These are phyloP conservation scores for Drosophila sordidula DNA, from an alignment of 2,888 invertebrate species.

Conservation along the genomic window DNA sequence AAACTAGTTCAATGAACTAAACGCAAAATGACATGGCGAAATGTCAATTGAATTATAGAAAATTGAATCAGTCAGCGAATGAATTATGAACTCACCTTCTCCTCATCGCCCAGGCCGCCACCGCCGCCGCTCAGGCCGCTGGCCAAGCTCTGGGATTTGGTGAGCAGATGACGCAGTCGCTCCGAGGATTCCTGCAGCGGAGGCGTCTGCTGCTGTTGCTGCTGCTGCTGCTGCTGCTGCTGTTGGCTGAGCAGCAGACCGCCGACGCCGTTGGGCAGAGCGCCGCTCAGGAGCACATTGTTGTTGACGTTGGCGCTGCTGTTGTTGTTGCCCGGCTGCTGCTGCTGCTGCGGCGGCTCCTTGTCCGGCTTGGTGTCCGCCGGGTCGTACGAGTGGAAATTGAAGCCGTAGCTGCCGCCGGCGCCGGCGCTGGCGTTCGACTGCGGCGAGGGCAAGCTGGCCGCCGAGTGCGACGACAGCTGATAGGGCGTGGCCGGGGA, in stretches of 20 bases:
- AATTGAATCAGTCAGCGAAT: background rate
- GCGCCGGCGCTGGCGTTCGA: slow-evolving; percentile 82
- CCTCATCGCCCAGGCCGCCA: slow-evolving; percentile 73
- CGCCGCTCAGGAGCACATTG: slow-evolving; percentile 54
- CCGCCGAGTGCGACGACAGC: slow-evolving; percentile 83
- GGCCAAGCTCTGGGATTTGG: slow-evolving; percentile 79
- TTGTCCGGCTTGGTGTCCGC: slow-evolving; percentile 78
- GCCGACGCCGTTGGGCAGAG: slow-evolving; percentile 74
- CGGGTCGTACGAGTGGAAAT: slow-evolving; percentile 77
- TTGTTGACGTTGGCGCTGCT: slow-evolving; percentile 81
- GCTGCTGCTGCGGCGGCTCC: slow-evolving; percentile 65
- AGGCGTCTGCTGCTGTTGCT: slow-evolving; percentile 58
- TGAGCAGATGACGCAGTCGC: slow-evolving; percentile 86
- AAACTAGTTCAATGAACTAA: background rate
- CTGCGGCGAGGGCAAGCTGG: slow-evolving; percentile 86
- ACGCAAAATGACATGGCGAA: background rate
- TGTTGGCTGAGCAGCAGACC: slow-evolving; percentile 67
- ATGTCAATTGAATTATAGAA: background rate
- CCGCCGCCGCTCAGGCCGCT: slow-evolving; percentile 44
- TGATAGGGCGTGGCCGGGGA: slow-evolving; percentile 86
- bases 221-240: slow-evolving; percentile 53
- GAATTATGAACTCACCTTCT: slow-evolving; percentile 64
- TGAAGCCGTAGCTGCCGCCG: slow-evolving; percentile 72
- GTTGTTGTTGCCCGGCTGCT: slow-evolving; percentile 62
- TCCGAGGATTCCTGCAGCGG: slow-evolving; percentile 85